Evolutionary conservation across 2,888 invertebrate genomes (phyloP), one percentile per base, ranked within the genome.

Genomic region (Priocnemis perturbator): DNA sequence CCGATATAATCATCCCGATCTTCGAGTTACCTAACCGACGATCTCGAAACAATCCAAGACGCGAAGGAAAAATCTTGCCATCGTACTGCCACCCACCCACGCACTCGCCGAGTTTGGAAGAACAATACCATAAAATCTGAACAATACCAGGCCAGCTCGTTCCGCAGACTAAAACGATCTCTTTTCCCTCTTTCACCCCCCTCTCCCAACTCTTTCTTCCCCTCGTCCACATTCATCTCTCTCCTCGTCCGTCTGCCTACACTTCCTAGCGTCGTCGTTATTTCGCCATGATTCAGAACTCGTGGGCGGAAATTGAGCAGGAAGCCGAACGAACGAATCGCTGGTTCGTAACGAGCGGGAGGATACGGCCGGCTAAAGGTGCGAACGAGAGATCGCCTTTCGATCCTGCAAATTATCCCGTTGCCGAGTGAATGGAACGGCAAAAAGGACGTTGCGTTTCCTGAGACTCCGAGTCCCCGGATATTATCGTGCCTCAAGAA

Each of bases 271-370:
- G n/a, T 1, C 19, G 50, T 50, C 50, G 19, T 50, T 50, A 50
- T 50, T 50, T 17, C 50, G 17, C n/a, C 50, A 17, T 19, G 50
- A 50, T 50, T 50, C 50, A 19, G 50, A 19, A n/a, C 19, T 19
- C 19, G 50, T 50, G 19, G 50, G 50, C 50, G 50, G 50, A 50
- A 50, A 50, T 50, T 50, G 50, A 50, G 50, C 50, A 50, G 50
- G 50, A 50, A 50, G 50, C 19, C 50, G 50, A 17, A 19, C 50
- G 17, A 50, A 19, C n/a, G 50, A 50, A 11, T 50, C 50, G 50
- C 19, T 14, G 19, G 50, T 5, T 50, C 50, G 50, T 17, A 17
- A 50, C 50, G 50, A 50, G 9, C 50, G 50, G 17, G 50, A 17
- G 50, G 50, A 50, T 50, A 14, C 50, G 50, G 11, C 11, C n/a